These are phyloP conservation scores for Helicoverpa armigera DNA, from an alignment of 1,140 invertebrate species.

Conservation along the genomic window DNA sequence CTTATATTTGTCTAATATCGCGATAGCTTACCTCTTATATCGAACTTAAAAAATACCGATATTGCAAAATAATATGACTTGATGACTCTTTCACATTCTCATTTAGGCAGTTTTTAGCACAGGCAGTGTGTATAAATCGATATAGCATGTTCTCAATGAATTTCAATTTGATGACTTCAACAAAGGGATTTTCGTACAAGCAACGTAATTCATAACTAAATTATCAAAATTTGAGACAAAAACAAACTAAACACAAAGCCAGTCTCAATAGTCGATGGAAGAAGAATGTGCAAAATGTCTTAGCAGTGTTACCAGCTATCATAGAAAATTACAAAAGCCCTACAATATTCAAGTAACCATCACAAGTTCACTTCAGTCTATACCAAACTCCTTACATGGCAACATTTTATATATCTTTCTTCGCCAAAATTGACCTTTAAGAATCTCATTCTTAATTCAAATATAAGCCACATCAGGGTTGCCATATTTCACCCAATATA, in stretches of 20 bases:
- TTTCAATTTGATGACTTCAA: not conserved
- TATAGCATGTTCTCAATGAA: not conserved
- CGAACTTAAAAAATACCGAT: too few relatives aligned
- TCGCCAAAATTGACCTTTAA: not conserved
- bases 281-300: slow-evolving; percentile 37
- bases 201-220: slow-evolving; percentile 7
- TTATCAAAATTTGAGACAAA: slow-evolving; percentile 22
- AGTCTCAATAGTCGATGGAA: slow-evolving; percentile 39
- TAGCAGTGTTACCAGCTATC: slow-evolving; percentile 16
- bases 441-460: not conserved
- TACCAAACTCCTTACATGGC: slow-evolving; percentile 1
- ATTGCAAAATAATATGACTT: too few relatives aligned
- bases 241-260: slow-evolving; percentile 11
- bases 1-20: not conserved
- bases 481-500: not conserved
- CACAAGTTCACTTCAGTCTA: slow-evolving; percentile 38
- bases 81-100: too few relatives aligned
- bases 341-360: slow-evolving; percentile 25
- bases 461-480: not conserved
- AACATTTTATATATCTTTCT: slow-evolving; percentile 5
- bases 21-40: not conserved
- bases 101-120: not conserved
- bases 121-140: not conserved
- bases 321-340: slow-evolving; percentile 46
- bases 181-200: slow-evolving; percentile 19